These are phyloP conservation scores for Phaenicophaeus curvirostris DNA, from an alignment of 2,797 vertebrate genomes.

Conservation along the genomic window DNA sequence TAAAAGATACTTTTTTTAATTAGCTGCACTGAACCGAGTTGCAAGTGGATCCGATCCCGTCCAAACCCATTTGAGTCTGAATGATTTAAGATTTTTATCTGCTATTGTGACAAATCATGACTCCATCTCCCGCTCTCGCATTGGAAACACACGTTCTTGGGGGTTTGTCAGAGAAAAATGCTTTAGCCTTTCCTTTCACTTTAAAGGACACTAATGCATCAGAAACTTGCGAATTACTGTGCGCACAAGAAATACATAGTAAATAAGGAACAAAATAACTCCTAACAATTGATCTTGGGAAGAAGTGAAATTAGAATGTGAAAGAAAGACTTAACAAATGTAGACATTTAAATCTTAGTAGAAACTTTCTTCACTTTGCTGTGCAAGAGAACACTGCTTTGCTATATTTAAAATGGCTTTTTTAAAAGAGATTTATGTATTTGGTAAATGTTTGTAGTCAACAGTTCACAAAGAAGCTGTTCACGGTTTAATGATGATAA, in stretches of 20 bases:
- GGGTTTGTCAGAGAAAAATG: conserved; percentile 73
- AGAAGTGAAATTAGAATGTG: conserved; percentile 91
- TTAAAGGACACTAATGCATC: conserved; percentile 70
- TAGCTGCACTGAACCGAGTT: background rate
- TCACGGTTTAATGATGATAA: conserved; percentile 88
- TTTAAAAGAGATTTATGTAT: conserved; percentile 96
- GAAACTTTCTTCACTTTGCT: conserved; percentile 94
- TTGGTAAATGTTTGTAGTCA: conserved; percentile 99
- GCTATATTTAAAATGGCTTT: conserved; percentile 94
- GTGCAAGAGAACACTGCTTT: conserved; percentile 97
- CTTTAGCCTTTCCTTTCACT: conserved; percentile 72
- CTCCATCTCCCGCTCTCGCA: conserved; percentile 70
- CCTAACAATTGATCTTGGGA: conserved; percentile 79
- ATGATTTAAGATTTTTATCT: conserved; percentile 9
- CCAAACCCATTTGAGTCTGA: background rate
- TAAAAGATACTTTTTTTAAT: conserved; percentile 35
- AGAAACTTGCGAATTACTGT: conserved; percentile 69
- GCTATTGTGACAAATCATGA: conserved; percentile 49
- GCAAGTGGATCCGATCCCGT: conserved; percentile 15
- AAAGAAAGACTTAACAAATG: conserved; percentile 86
- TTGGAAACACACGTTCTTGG: conserved; percentile 59
- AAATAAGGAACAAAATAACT: conserved; percentile 85
- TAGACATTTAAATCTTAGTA: conserved; percentile 84
- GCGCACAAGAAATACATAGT: conserved; percentile 87
- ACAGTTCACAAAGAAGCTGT: conserved; percentile 96